Base-by-base conservation (phyloP, 2,113 vertebrate species). In the Pipa parva region DNA sequence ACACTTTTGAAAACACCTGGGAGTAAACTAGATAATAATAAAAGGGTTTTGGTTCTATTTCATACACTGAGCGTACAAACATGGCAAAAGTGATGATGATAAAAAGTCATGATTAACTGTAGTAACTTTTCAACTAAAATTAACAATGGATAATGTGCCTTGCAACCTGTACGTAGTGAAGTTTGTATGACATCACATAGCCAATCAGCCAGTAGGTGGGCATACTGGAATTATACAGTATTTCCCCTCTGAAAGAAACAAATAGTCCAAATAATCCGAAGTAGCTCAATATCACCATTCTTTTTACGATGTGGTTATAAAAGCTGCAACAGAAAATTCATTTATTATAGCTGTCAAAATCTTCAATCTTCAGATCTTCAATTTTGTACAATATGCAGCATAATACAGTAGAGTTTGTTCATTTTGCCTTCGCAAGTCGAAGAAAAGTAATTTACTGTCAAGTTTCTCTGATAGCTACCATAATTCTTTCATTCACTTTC, bases 391-490 rank as follows among this genome's bases (percentile, higher is more conserved):
- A 17, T 55, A 20, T 64, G 29, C 39, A 31, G 36, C n/a, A 2
- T 54, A 54, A 27, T 46, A 28, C 25, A 31, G 36, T 17, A 20
- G 37, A 45, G 36, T 57, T 65, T 56, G 51, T 65, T 55, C 50
- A 27, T 65, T 56, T 65, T 56, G 37, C 37, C 15, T 65, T 49
- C 27, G 17, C 63, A 21, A 42, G 52, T 31, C 54, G 11, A 25
- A 28, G 12, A 57, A 26, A 66, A 66, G 37, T 65, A 46, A 66
- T 48, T 57, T 57, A 9, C 20, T 58, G 63, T 66, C 63, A 66
- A 15, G 27, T 29, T 36, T 26, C 17, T 58, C 7, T 58, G 37
- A 58, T 13, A 22, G 54, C 52, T 48, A 33, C 39, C 46, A 49
- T 66, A 58, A 66, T 66, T 66, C 39, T 48, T 33, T 18, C 4